Base-by-base conservation (phyloP, 2,888 invertebrate genomes). In the Charanyca ferruginea region DNA sequence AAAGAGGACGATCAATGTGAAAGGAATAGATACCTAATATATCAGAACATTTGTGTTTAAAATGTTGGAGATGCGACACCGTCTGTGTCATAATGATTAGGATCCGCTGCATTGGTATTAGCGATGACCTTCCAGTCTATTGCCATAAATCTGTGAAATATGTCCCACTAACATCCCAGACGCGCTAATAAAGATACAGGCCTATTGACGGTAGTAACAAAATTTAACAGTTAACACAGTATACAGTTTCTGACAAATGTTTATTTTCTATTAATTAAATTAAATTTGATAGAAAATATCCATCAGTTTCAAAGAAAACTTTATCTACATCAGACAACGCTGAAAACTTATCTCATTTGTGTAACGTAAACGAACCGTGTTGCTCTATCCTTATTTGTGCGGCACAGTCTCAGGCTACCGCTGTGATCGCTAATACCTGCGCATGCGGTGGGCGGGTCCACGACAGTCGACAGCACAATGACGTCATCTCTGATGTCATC, bases 401-500 rank as follows among this genome's bases (percentile, higher is more conserved):
- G 4, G 18, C 38, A 22, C 4, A n/a, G 7, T 23, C n/a, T 13
- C 16, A 32, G 20, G 13, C 7, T 28, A n/a, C 16, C 11, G 11
- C 11, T 22, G 38, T 52, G 8, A 45, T 65, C 35, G 45, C 72
- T 70, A 44, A 22, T 22, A 64, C 38, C 16, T 16, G 16, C 22
- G 35, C 45, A 38, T 4, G 3, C 42, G 20, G 18, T 7, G 8
- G 25, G 20, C 20, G 18, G n/a, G 49, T 66, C 55, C 48, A 55
- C 62, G 63, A 44, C 51, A 66, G 23, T n/a, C n/a, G n/a, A 47
- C 53, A 45, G 22, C 55, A 61, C 62, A 44, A 55, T 41, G 44
- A 52, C 57, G 66, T 57, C 62, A 62, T 51, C 20, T 35, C 48
- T 38, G 48, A 41, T 42, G 60, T 61, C 48, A 52, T 54, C 64